Percentiles rank a stretch among this genome's conserved stretches.
These are phyloP conservation scores for Carassius gibelio DNA, from an alignment of 2,113 vertebrate genomes.

Conservation along the genomic window DNA sequence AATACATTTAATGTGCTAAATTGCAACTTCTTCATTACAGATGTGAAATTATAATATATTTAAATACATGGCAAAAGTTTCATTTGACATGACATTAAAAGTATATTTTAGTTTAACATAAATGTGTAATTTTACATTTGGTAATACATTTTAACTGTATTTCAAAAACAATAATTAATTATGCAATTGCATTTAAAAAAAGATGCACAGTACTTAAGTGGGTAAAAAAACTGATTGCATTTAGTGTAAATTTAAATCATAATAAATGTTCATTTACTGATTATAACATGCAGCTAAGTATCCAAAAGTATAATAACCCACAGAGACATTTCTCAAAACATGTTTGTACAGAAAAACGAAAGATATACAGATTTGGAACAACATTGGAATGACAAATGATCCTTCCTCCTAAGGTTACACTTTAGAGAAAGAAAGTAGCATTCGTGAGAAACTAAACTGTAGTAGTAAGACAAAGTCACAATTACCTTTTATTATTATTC, in stretches of 20 bases:
- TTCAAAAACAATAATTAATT: not conserved
- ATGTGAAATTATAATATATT: too few species aligned
- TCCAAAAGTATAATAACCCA: not conserved
- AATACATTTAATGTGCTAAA: too few species aligned
- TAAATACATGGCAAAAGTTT: not conserved
- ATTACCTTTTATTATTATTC: too few species aligned
- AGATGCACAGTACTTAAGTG: not conserved
- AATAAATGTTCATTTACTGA: not conserved
- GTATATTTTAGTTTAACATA: not conserved
- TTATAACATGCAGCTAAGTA: not conserved
- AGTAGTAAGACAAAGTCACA: too few species aligned
- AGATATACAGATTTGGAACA: too few species aligned
- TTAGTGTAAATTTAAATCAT: not conserved
- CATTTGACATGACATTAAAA: not conserved
- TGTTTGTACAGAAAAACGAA: not conserved
- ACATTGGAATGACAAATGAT: not conserved
- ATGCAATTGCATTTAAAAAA: not conserved
- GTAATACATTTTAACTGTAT: not conserved
- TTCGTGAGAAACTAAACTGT: too few species aligned
- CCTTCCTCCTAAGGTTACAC: too few species aligned
- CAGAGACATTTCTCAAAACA: not conserved
- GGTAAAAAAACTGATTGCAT: not conserved
- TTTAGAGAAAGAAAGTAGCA: too few species aligned
- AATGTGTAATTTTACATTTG: not conserved
- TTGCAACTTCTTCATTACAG: too few species aligned